phyloP scores from a whole-genome alignment of 2,113 vertebrate species.

The Lonchura striata region DNA sequence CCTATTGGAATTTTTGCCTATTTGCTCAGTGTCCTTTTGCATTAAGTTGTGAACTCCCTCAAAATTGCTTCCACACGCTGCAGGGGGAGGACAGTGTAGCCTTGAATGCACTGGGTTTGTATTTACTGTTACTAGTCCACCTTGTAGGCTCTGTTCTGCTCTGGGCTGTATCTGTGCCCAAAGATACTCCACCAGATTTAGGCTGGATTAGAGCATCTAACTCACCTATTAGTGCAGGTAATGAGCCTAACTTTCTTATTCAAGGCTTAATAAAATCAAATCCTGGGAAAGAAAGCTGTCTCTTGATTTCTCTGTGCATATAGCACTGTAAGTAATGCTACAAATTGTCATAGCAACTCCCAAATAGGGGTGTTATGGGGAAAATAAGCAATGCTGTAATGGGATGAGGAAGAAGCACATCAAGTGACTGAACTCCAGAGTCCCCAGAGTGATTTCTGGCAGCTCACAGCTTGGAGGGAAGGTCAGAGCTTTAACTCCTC shows the following conservation, averaged over 20 bases:
- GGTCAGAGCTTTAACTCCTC: not conserved
- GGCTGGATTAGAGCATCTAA: not conserved
- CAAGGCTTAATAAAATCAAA: not conserved
- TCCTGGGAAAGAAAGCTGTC: not conserved
- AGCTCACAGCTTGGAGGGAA: not conserved
- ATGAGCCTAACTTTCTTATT: not conserved
- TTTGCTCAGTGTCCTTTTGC: not conserved
- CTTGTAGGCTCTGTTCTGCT: not conserved
- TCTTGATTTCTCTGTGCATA: not conserved
- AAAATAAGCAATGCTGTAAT: constrained; percentile 3
- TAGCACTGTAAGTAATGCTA: not conserved
- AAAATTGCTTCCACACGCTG: not conserved
- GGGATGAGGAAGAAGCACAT: not conserved
- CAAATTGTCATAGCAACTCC: constrained; percentile 36
- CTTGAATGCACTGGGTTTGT: not conserved
- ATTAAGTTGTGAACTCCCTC: not conserved
- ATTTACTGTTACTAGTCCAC: not conserved
- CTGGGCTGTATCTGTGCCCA: not conserved
- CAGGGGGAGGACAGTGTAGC: not conserved
- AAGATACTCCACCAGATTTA: not conserved
- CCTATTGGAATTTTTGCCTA: not conserved
- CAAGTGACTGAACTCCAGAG: not conserved
- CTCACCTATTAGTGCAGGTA: not conserved
- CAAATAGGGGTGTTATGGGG: not conserved
- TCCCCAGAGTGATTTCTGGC: not conserved